A percentile compares a stretch with the other conserved stretches of the same genome.
Conservation (phyloP, 2,113 vertebrate species). For the Saguinus midas region DNA sequence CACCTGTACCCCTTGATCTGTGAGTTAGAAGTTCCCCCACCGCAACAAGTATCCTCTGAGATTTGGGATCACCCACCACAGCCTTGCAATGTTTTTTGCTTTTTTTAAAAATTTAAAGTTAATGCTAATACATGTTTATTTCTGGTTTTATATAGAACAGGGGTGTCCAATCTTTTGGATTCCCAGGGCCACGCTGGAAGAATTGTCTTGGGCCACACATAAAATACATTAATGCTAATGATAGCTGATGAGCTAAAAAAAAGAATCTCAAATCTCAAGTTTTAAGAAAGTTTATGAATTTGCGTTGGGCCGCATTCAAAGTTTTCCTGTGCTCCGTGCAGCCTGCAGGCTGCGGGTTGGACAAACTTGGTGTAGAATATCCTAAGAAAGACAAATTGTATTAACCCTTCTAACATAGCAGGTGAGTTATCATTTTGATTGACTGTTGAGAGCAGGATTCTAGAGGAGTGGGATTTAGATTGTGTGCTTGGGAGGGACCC, state of each 20-base stretch:
- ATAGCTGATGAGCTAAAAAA: too few species aligned
- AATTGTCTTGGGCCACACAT: too few species aligned
- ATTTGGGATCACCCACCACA: too few species aligned
- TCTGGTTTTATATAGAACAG: neutral
- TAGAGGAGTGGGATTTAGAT: neutral
- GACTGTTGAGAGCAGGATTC: neutral
- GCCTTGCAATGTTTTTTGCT: neutral
- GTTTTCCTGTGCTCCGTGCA: too few species aligned
- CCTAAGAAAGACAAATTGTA: neutral
- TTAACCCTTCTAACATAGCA: neutral
- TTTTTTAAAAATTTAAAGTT: neutral
- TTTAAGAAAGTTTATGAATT: too few species aligned
- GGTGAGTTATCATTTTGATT: neutral
- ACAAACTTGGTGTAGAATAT: neutral
- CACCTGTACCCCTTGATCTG: neutral
- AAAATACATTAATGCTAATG: too few species aligned
- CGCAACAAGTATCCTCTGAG: neutral
- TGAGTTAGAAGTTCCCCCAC: neutral
- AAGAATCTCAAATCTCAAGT: too few species aligned
- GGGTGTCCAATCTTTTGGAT: too few species aligned
- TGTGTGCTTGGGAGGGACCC: neutral
- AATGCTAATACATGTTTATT: neutral
- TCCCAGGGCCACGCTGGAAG: too few species aligned
- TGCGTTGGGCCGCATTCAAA: too few species aligned
- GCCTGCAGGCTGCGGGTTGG: too few species aligned